Base-by-base conservation (phyloP, 2,888 invertebrate species). In the Raillietiella orientalis region DNA sequence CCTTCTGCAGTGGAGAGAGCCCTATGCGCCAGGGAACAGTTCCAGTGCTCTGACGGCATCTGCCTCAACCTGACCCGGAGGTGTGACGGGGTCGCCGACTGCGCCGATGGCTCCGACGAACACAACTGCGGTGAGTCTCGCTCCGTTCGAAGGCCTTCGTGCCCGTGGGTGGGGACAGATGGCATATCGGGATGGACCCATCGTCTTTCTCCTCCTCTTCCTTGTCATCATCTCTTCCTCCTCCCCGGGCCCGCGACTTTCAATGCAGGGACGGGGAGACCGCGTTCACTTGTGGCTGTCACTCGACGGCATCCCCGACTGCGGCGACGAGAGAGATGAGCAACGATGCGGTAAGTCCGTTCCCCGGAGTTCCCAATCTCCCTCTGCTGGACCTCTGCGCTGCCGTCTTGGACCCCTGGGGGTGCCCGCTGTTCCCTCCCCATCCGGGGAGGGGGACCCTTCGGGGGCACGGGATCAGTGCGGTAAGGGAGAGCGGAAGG, bases 301-400 rank as follows among this genome's bases (percentile, higher is more conserved):
- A 26, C 75, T 74, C 44, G 64, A 75, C 42, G 64, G 66, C 30
- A 57, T 55, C 37, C 53, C 55, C 39, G 66, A 72, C 47, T 72
- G 71, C 46, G 56, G 54, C 1, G 66, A 67, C 48, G 57, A 58
- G 36, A 62, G 59, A 29, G 72, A 72, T 44, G 71, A 72, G 44
- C 48, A 55, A 36, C 53, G 61, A 44, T 72, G 72, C 49, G 38
- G 42, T 50, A 34, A 50, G 41, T 30, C n/a, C n/a, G n/a, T n/a
- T n/a, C n/a, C n/a, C n/a, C n/a, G n/a, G n/a, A n/a, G n/a, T n/a
- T n/a, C n/a, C n/a, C n/a, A n/a, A n/a, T n/a, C n/a, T n/a, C n/a
- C n/a, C n/a, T n/a, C n/a, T n/a, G n/a, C n/a, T n/a, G n/a, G n/a
- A n/a, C n/a, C n/a, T n/a, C n/a, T n/a, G n/a, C n/a, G n/a, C n/a